These are phyloP conservation scores for Sus scrofa DNA, from an alignment of 2,113 vertebrate genomes.

Conservation along the genomic window DNA sequence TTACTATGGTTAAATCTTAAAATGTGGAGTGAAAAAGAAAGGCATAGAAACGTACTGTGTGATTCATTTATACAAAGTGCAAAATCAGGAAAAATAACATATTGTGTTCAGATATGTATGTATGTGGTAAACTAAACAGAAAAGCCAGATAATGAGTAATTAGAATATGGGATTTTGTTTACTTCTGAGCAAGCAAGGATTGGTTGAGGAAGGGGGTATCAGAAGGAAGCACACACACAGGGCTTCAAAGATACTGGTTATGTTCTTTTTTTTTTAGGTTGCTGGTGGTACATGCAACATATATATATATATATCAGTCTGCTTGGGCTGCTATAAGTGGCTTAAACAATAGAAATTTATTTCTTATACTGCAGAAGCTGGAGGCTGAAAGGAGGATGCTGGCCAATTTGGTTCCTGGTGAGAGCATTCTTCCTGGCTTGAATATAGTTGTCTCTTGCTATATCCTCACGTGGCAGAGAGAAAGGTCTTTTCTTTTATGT, in stretches of 20 bases:
- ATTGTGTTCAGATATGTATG: slow-evolving; percentile 35
- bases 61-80: slow-evolving; percentile 43
- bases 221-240: not conserved
- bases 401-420: not conserved
- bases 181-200: not conserved
- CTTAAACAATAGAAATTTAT: slow-evolving; percentile 1
- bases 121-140: slow-evolving; percentile 26
- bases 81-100: slow-evolving; percentile 52
- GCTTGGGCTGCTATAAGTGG: not conserved
- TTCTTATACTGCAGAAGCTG: not conserved
- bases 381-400: not conserved
- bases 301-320: not conserved
- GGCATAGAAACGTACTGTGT: not conserved
- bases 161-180: not conserved
- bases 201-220: not conserved
- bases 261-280: not conserved
- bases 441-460: not conserved
- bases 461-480: not conserved
- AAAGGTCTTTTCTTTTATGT: not conserved
- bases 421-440: not conserved
- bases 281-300: not conserved
- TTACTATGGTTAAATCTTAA: not conserved
- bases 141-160: slow-evolving; percentile 22
- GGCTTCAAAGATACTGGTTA: not conserved
- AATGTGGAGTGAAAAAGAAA: slow-evolving; percentile 49